A percentile compares a stretch with the other conserved stretches of the same genome.
These are phyloP conservation scores for Neoarius graeffei DNA, from an alignment of 2,113 vertebrate genomes.

Conservation along the genomic window DNA sequence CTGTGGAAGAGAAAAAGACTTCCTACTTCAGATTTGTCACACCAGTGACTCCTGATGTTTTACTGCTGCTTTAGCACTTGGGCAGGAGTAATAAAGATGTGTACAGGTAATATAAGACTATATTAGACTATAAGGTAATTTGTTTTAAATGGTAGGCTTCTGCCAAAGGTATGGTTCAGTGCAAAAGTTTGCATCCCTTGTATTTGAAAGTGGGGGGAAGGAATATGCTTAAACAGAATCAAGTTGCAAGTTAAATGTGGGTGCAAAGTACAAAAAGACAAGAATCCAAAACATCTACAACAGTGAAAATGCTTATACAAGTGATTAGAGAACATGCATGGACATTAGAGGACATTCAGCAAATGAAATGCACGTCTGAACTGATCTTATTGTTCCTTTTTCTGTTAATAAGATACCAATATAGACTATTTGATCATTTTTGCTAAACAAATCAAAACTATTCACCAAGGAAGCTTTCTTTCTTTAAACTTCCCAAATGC, in stretches of 20 bases:
- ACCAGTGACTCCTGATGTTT: constrained; percentile 25
- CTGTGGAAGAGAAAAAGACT: constrained; percentile 58
- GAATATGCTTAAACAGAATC: neutral
- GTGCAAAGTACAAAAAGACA: neutral
- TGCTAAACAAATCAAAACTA: neutral
- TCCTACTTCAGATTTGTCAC: constrained; percentile 59
- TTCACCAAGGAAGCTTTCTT: neutral
- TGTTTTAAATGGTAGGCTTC: neutral
- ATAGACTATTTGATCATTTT: neutral
- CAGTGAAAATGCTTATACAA: neutral
- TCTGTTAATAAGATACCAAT: neutral
- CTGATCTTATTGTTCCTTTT: neutral
- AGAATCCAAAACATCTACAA: neutral
- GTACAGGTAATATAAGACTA: constrained; percentile 4
- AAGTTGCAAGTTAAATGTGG: neutral
- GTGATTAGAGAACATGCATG: neutral
- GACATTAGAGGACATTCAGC: neutral
- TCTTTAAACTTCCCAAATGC: neutral
- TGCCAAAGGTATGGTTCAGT: neutral
- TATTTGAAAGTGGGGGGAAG: neutral
- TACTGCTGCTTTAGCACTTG: constrained; percentile 19
- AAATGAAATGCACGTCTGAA: neutral
- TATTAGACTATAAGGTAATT: constrained; percentile 1
- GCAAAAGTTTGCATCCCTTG: neutral
- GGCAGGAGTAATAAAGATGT: constrained; percentile 22